Evolutionary conservation across 2,113 vertebrate species (phyloP).

Genomic region (Ceuthmochares aereus): DNA sequence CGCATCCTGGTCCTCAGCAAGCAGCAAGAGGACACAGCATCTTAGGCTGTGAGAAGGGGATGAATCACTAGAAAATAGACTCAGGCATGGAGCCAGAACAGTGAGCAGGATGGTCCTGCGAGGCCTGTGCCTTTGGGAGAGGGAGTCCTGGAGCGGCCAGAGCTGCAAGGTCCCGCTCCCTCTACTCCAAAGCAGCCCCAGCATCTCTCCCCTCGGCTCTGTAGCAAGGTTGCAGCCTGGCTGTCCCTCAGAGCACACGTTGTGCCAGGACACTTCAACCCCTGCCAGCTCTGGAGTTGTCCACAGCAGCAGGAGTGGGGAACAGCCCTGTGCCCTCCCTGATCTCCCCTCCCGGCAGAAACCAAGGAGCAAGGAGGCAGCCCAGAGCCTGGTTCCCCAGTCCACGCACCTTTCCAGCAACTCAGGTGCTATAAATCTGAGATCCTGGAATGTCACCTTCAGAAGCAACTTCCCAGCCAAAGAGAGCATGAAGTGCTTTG

Average conservation of each 20-base stretch:
- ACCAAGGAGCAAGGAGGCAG: background rate
- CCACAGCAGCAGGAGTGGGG: background rate
- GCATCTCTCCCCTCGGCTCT: background rate
- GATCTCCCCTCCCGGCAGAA: background rate
- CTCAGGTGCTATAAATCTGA: background rate
- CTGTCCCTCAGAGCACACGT: background rate
- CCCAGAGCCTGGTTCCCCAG: background rate
- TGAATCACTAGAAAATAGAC: slow-evolving; percentile 55
- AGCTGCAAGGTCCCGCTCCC: background rate
- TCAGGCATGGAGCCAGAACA: slow-evolving; percentile 20
- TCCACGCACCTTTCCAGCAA: background rate
- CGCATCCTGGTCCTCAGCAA: background rate
- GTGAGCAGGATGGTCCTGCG: background rate
- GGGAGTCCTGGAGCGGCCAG: background rate
- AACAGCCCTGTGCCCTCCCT: rapidly evolving
- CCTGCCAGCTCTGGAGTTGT: background rate
- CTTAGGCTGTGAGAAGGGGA: background rate
- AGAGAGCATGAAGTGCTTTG: background rate
- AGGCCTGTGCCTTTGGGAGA: background rate
- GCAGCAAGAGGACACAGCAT: background rate
- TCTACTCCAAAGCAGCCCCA: background rate
- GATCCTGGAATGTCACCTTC: slow-evolving; percentile 39
- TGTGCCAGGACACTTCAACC: background rate
- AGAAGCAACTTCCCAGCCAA: background rate
- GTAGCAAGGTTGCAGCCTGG: background rate